phyloP scores from a whole-genome alignment of 2,888 invertebrate species.

The Miltochrista miniata region DNA sequence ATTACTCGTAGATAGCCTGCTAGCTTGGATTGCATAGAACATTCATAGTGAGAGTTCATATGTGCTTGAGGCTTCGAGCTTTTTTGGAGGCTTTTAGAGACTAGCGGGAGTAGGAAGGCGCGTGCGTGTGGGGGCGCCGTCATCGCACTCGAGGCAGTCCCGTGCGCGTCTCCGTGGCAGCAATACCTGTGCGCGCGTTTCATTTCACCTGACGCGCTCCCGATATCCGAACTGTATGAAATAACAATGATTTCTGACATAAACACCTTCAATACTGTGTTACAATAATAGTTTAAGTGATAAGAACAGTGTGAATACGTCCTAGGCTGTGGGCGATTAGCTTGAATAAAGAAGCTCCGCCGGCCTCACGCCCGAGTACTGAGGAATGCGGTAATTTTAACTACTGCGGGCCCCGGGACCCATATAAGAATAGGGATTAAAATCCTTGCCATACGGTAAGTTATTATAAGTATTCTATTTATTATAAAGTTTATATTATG shows the following conservation, averaged over 20 bases:
- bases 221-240: conserved; percentile 61
- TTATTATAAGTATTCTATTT: conserved; percentile 8
- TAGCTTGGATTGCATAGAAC: conserved; percentile 17
- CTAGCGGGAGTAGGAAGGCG: conserved; percentile 38
- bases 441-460: conserved; percentile 65
- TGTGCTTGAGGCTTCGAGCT: conserved; percentile 54
- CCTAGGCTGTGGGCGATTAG: conserved; percentile 59
- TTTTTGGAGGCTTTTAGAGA: conserved; percentile 25
- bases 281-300: conserved; percentile 72
- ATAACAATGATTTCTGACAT: conserved; percentile 61
- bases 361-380: conserved; percentile 76
- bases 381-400: conserved; percentile 83
- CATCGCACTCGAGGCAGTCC: conserved; percentile 67
- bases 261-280: conserved; percentile 52
- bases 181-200: conserved; percentile 52
- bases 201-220: conserved; percentile 44
- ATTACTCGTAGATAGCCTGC: conserved; percentile 44
- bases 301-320: conserved; percentile 47
- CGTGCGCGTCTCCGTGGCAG: conserved; percentile 63
- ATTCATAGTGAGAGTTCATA: conserved; percentile 50
- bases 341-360: conserved; percentile 78
- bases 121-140: conserved; percentile 63
- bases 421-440: conserved; percentile 72
- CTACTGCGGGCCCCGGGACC: conserved; percentile 78
- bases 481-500: no score